phyloP scores from a whole-genome alignment of 2,113 vertebrate genomes.

The Mormoops blainvillei region DNA sequence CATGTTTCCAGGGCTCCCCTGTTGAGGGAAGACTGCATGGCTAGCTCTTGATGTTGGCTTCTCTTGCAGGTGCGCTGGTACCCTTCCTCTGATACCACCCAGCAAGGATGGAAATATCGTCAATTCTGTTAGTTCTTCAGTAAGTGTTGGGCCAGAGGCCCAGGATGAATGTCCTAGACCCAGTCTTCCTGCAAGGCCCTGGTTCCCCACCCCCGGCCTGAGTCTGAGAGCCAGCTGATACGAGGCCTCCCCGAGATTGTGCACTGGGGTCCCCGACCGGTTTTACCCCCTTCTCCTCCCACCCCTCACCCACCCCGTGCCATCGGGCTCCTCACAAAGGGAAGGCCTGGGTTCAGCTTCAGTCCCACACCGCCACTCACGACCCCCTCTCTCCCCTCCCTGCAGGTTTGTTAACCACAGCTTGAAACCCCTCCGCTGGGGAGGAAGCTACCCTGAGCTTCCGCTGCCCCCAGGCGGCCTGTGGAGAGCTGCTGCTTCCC shows the following conservation, averaged over 20 bases:
- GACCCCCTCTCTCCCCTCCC: background rate
- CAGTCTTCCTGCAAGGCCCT: background rate
- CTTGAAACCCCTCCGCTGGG: conserved; percentile 50
- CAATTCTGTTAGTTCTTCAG: conserved; percentile 93
- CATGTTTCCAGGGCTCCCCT: rapidly evolving
- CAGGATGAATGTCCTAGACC: background rate
- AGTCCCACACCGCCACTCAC: background rate
- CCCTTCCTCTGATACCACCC: conserved; percentile 92
- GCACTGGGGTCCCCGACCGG: background rate
- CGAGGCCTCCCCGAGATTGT: background rate
- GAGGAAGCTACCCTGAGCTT: conserved; percentile 46
- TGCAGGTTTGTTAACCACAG: conserved; percentile 49
- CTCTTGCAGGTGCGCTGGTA: conserved; percentile 96
- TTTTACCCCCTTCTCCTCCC: background rate
- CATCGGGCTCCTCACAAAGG: background rate
- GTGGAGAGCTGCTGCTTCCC: conserved; percentile 32
- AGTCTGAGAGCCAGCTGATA: background rate
- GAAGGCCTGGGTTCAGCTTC: background rate
- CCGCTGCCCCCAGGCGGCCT: background rate
- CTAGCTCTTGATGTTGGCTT: conserved; percentile 34
- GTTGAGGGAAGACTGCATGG: background rate
- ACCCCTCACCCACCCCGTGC: background rate
- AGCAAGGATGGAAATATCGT: conserved; percentile 97
- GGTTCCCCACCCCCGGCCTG: background rate
- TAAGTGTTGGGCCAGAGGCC: conserved; percentile 71